Base-by-base conservation (phyloP, 2,888 invertebrate genomes). In the Pinctada fucata region DNA sequence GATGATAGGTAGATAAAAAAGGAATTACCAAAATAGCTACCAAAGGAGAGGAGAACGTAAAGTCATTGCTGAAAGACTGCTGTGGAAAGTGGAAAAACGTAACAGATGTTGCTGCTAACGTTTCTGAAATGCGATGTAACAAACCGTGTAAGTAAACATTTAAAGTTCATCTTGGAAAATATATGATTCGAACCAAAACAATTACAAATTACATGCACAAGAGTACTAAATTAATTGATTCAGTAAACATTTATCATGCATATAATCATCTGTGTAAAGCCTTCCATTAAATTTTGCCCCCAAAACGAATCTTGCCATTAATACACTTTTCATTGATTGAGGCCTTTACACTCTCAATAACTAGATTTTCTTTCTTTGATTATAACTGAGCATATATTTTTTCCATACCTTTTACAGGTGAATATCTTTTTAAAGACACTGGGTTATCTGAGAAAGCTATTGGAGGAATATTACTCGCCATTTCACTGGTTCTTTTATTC, bases 391-490 rank as follows among this genome's bases (percentile, higher is more conserved):
- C 31, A 31, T 31, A 31, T 31, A 31, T 31, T 31, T 31, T 31
- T 31, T 31, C 31, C 31, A 31, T 31, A 31, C 31, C 31, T 31
- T 48, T 78, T 73, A 58, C 63, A 78, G 78, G 78, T 78, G 51
- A 68, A 69, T 73, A 64, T 51, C 72, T 88, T 52, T 82, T 89
- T 79, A 87, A 84, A 67, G 79, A 83, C n/a, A 77, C 87, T 13
- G 86, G 83, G n/a, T 80, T 85, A 71, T 79, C 75, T 13, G 90
- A 90, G 82, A 82, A 80, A 5, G 80, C 82, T 2, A 85, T 88
- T n/a, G 91, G 91, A 0, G 86, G 79, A 2, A 76, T 90, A 5
- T 75, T 91, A 16, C 83, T 91, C 0, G 70, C 87, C 10, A 70
- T 86, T 51, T 84, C 91, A 2, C 81, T 91, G 16, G 8, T 84